phyloP scores from a whole-genome alignment of 1,140 invertebrate genomes.

The Sipha flava region DNA sequence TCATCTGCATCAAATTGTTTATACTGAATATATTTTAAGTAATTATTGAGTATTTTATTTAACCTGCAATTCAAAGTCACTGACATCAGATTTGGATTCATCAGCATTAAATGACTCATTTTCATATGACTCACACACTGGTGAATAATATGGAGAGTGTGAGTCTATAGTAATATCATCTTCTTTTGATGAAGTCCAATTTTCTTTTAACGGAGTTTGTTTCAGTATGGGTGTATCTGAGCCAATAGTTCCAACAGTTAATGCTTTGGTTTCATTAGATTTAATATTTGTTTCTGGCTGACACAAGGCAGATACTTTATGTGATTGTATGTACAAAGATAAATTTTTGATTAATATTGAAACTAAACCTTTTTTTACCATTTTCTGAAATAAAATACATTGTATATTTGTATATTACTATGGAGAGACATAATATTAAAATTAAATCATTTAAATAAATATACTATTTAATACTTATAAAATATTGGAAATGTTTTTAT shows the following conservation, averaged over 20 bases:
- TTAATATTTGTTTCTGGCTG: background rate
- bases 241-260: no score
- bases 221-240: no score
- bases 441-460: background rate
- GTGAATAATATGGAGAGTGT: constrained; percentile 17
- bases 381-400: constrained; percentile 26
- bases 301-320: background rate
- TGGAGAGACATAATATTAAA: background rate
- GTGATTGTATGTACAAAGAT: constrained; percentile 14
- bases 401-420: background rate
- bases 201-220: background rate
- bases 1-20: no score
- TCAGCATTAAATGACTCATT: constrained; percentile 2
- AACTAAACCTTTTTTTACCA: constrained; percentile 23
- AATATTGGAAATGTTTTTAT: background rate
- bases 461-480: background rate
- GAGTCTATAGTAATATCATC: background rate
- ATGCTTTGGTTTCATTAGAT: background rate
- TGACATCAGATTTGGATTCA: constrained; percentile 1
- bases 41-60: background rate
- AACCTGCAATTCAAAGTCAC: background rate
- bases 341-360: constrained; percentile 11
- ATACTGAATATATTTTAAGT: no score
- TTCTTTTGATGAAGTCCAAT: background rate
- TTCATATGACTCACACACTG: constrained; percentile 15